phyloP scores from a whole-genome alignment of 1,140 invertebrate genomes.

The Drosophila nigromelanica region DNA sequence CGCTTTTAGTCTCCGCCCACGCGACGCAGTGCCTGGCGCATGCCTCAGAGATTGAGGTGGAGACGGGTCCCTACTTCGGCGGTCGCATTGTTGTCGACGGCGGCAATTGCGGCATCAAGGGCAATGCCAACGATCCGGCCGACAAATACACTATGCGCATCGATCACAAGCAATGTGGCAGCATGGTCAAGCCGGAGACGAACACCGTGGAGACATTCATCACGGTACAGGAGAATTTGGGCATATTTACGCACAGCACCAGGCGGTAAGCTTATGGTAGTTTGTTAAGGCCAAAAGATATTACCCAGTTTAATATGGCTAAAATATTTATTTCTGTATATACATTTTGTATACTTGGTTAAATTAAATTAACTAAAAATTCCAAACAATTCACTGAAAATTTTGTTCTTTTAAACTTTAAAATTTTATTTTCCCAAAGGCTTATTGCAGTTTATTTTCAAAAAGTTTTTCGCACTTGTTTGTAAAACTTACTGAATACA shows the following conservation, averaged over 20 bases:
- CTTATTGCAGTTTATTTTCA: no score
- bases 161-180: constrained; percentile 90
- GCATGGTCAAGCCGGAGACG: constrained; percentile 88
- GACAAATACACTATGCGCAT: constrained; percentile 90
- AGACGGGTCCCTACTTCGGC: constrained; percentile 90
- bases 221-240: constrained; percentile 91
- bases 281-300: no score
- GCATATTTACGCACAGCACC: constrained; percentile 92
- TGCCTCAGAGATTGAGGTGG: constrained; percentile 91
- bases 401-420: no score
- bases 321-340: no score
- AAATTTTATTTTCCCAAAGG: no score
- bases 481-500: no score
- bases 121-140: constrained; percentile 87
- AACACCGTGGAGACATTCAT: constrained; percentile 90
- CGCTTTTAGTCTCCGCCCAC: constrained; percentile 88
- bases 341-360: no score
- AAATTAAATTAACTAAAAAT: no score
- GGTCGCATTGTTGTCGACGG: constrained; percentile 89
- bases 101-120: constrained; percentile 86
- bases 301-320: no score
- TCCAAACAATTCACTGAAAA: no score
- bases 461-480: no score
- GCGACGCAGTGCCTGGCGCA: constrained; percentile 90
- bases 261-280: constrained; percentile 85